Percentiles rank a stretch among this genome's conserved stretches.
phyloP scores from a whole-genome alignment of 1,140 invertebrate species.

The Atta cephalotes region DNA sequence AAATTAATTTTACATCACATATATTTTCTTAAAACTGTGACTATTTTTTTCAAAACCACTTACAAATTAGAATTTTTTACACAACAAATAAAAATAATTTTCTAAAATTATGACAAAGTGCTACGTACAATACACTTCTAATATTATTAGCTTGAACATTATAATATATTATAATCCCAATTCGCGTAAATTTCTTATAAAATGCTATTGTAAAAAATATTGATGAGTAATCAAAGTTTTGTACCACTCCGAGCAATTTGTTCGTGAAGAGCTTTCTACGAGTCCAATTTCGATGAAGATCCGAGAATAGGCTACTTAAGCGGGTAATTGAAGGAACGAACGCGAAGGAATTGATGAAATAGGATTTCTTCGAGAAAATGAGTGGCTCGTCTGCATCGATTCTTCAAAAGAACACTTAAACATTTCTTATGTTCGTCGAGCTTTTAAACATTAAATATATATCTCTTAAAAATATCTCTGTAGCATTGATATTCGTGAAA shows the following conservation, averaged over 20 bases:
- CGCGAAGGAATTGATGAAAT: slow-evolving; percentile 31
- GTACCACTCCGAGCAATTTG: neutral
- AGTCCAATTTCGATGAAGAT: slow-evolving; percentile 33
- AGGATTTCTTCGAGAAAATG: slow-evolving; percentile 42
- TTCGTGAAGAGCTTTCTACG: slow-evolving; percentile 72
- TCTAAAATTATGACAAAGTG: neutral
- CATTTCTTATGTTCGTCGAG: slow-evolving; percentile 21
- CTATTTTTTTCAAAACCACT: neutral
- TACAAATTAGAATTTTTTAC: neutral
- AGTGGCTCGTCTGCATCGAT: slow-evolving; percentile 29
- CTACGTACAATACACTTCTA: neutral
- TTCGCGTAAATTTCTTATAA: slow-evolving; percentile 16
- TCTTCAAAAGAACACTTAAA: slow-evolving; percentile 8
- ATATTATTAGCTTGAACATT: neutral
- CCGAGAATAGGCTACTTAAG: slow-evolving; percentile 23
- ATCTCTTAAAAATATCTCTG: slow-evolving; percentile 7
- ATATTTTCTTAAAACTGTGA: neutral
- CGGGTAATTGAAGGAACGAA: slow-evolving; percentile 37
- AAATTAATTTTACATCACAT: neutral
- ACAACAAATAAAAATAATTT: neutral
- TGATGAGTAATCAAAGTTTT: neutral
- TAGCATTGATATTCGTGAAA: neutral
- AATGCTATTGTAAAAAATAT: neutral
- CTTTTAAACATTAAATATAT: slow-evolving; percentile 31
- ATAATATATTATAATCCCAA: neutral